phyloP scores from a whole-genome alignment of 2,888 invertebrate species.

The Volucella bombylans region DNA sequence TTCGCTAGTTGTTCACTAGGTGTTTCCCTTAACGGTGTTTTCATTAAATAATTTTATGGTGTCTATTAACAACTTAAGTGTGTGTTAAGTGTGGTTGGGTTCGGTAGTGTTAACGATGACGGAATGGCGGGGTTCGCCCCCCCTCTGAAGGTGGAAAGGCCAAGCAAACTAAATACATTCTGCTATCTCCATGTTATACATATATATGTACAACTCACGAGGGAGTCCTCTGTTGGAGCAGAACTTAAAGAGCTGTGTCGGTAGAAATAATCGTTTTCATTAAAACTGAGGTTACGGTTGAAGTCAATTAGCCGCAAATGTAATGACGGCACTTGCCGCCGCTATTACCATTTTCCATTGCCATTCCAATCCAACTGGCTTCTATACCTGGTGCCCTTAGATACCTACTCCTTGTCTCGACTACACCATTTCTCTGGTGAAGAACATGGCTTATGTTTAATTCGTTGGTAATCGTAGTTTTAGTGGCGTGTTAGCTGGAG shows the following conservation, averaged over 20 bases:
- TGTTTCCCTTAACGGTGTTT: constrained; percentile 56
- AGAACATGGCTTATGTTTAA: constrained; percentile 22
- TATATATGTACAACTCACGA: too few species aligned
- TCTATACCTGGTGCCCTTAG: not conserved
- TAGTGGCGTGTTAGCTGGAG: constrained; percentile 25
- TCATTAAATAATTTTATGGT: constrained; percentile 72
- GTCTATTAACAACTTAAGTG: constrained; percentile 73
- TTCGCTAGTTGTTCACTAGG: not conserved
- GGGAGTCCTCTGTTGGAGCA: not conserved
- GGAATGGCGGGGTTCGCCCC: not conserved
- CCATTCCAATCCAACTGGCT: not conserved
- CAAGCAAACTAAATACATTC: constrained; percentile 54
- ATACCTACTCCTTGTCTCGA: not conserved
- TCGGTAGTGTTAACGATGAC: not conserved
- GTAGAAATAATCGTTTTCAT: constrained; percentile 66
- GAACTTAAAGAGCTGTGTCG: constrained; percentile 6
- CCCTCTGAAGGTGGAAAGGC: constrained; percentile 20
- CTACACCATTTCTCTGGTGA: not conserved
- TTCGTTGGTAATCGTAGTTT: constrained; percentile 48
- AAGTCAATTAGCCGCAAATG: constrained; percentile 70
- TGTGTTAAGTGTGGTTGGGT: constrained; percentile 65
- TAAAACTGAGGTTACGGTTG: constrained; percentile 65
- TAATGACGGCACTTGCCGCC: constrained; percentile 38
- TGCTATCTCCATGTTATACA: too few species aligned
- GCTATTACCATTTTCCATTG: not conserved